phyloP scores from a whole-genome alignment of 2,888 invertebrate species.

The Branchipolynoe longqiensis region DNA sequence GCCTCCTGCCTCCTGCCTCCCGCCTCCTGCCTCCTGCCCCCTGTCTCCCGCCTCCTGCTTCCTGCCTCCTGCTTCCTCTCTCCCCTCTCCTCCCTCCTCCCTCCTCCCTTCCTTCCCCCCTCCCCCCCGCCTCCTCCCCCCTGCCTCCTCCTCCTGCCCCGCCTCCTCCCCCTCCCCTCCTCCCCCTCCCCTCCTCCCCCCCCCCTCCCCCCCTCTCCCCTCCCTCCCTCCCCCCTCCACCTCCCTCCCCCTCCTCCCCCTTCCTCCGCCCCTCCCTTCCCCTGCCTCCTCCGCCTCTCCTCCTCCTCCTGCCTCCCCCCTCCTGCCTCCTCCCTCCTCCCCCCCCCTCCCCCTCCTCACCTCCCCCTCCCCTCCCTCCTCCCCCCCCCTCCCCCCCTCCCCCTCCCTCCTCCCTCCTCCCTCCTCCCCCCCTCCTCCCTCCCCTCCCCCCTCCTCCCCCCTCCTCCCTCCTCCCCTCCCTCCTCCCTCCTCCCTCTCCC shows the following conservation, averaged over 20 bases:
- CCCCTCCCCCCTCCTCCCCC: too few species aligned
- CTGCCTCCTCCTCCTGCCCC: neutral
- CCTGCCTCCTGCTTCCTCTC: too few species aligned
- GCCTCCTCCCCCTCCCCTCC: neutral
- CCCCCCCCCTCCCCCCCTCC: neutral
- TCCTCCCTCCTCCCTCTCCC: neutral
- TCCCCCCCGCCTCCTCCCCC: neutral
- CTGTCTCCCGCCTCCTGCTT: too few species aligned
- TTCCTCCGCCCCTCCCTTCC: neutral
- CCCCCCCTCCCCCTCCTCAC: neutral
- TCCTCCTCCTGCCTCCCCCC: neutral
- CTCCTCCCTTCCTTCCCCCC: neutral
- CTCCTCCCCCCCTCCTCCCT: too few species aligned
- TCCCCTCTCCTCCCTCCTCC: neutral
- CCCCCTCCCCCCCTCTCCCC: neutral
- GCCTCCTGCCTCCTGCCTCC: too few species aligned
- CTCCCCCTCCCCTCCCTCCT: neutral
- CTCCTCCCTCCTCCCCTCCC: neutral
- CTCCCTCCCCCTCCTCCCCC: neutral
- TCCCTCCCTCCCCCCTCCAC: neutral
- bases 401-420: neutral
- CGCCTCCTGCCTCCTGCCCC: too few species aligned
- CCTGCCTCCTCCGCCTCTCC: neutral
- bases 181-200: neutral
- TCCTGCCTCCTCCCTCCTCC: neutral